Evolutionary conservation across 2,888 invertebrate genomes (phyloP).

Genomic region (Leucophenga montana): DNA sequence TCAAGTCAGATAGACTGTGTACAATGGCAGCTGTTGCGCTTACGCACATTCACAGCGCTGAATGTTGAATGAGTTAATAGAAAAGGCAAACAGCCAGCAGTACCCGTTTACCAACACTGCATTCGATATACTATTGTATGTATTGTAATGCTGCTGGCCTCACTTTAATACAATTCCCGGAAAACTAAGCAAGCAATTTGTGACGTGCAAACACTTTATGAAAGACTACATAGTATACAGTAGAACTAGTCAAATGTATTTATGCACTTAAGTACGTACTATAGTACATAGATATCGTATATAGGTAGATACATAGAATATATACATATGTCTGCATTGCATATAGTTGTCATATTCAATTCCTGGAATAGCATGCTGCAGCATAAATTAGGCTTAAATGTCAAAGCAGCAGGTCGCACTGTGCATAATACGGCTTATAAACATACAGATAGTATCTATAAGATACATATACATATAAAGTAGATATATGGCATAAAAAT

Average conservation of each 20-base stretch:
- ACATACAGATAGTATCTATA: too few relatives aligned
- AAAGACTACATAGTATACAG: too few relatives aligned
- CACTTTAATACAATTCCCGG: slow-evolving; percentile 25
- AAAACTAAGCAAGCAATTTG: slow-evolving; percentile 13
- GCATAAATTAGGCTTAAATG: slow-evolving; percentile 61
- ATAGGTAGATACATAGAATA: slow-evolving; percentile 43
- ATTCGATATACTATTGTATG: too few relatives aligned
- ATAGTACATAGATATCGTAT: not conserved
- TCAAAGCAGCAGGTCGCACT: slow-evolving; percentile 7
- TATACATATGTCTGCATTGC: slow-evolving; percentile 62
- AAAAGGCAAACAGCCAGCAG: not conserved
- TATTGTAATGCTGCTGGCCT: not conserved
- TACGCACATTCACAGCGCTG: not conserved
- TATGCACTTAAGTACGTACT: not conserved
- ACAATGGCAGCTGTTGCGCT: not conserved
- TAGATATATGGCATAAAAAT: not conserved
- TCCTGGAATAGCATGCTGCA: slow-evolving; percentile 45
- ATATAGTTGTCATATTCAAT: slow-evolving; percentile 66
- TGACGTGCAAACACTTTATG: too few relatives aligned
- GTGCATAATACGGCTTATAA: slow-evolving; percentile 36
- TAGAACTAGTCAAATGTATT: not conserved
- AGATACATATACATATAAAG: slow-evolving; percentile 3
- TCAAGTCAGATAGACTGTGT: too few relatives aligned
- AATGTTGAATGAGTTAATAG: slow-evolving; percentile 11
- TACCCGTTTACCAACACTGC: too few relatives aligned